Evolutionary conservation across 2,113 vertebrate species (phyloP), one percentile per base, ranked within the genome.

Genomic region (Oncorhynchus nerka): DNA sequence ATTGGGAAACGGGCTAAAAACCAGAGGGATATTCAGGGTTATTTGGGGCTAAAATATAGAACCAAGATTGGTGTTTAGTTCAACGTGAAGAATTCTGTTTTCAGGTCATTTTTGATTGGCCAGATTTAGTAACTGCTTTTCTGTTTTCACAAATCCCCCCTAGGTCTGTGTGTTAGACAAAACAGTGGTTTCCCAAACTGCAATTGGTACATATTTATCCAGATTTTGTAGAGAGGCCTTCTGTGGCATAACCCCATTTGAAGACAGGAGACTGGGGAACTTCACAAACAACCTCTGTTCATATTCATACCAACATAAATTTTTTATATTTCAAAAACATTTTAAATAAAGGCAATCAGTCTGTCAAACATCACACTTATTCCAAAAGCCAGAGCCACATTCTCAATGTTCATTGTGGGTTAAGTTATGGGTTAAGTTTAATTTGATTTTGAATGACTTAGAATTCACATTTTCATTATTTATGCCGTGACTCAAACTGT

Each of bases 1-100:
- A 7, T 24, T 70, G 84, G 86, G 32, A 83, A 70, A 68, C 77
- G 57, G 75, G 84, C 75, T 77, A 78, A 65, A 68, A 82, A 80
- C 89, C 68, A 87, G 76, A 79, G 91, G 91, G 91, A 92, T 91
- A 92, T 92, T 85, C 90, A 83, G 76, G 78, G 84, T 86, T 91
- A 84, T 79, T 32, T 32, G 32, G 32, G 76, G 71, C 82, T 83
- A 81, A 92, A 88, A 86, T 83, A 76, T 78, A 71, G 70, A 78
- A 45, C 78, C 85, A 75, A 89, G 85, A 92, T 89, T 85, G 87
- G 85, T 80, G 84, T 73, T 82, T 85, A 68, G 20, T 70, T 16
- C 77, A 78, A 85, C 70, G 82, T 67, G 81, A 81, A 75, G 81
- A 84, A 86, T 85, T 84, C 85, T 84, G 89, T 91, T 89, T 86